These are phyloP conservation scores for Connochaetes taurinus DNA, from an alignment of 2,113 vertebrate genomes.

Conservation along the genomic window DNA sequence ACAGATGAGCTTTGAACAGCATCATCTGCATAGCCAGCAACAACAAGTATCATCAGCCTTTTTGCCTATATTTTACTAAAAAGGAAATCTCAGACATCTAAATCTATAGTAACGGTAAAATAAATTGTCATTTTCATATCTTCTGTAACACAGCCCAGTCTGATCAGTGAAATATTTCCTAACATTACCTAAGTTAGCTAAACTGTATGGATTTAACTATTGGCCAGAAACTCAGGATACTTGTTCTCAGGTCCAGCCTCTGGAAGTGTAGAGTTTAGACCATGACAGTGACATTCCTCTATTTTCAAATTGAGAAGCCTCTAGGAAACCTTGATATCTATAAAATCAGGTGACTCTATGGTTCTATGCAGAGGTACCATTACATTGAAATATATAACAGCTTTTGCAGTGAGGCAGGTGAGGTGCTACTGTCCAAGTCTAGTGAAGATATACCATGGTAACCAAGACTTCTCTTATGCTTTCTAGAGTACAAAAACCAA, in stretches of 20 bases:
- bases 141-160: neutral
- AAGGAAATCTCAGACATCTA: neutral
- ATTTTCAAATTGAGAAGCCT: neutral
- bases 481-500: neutral
- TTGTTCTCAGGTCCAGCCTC: neutral
- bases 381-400: neutral
- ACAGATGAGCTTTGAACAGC: neutral
- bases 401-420: neutral
- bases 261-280: neutral
- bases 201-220: neutral
- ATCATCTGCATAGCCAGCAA: neutral
- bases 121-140: neutral
- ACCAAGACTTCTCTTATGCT: neutral
- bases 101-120: neutral
- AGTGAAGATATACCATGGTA: neutral
- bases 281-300: neutral
- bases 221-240: neutral
- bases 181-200: neutral
- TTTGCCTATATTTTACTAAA: neutral
- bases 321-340: neutral
- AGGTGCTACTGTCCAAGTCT: neutral
- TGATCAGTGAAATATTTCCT: neutral
- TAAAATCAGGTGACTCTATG: neutral
- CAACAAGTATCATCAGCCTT: neutral
- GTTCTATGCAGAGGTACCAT: neutral